A percentile compares a stretch with the other conserved stretches of the same genome.
Conservation (phyloP, 2,797 vertebrate genomes). For the Sebastolobus alascanus region DNA sequence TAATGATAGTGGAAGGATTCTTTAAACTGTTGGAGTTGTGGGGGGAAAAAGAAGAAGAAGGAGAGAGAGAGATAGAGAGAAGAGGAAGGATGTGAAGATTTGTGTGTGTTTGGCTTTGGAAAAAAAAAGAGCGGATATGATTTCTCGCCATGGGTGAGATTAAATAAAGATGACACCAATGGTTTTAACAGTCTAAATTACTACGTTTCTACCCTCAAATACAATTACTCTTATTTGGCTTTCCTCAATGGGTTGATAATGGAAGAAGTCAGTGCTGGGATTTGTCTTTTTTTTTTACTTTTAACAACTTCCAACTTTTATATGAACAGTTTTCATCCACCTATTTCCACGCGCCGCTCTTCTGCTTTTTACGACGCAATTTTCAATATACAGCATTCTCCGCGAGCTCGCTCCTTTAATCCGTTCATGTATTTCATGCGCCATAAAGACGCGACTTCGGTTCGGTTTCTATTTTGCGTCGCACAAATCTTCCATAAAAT, state of each 20-base stretch:
- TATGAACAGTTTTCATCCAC: slow-evolving; percentile 59
- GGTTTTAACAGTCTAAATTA: slow-evolving; percentile 75
- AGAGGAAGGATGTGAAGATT: slow-evolving; percentile 72
- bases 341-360: slow-evolving; percentile 66
- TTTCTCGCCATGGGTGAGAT: slow-evolving; percentile 72
- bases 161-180: slow-evolving; percentile 78
- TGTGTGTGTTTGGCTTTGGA: slow-evolving; percentile 77
- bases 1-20: slow-evolving; percentile 83
- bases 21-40: slow-evolving; percentile 75
- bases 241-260: slow-evolving; percentile 52
- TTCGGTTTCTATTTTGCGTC: slow-evolving; percentile 69
- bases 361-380: slow-evolving; percentile 77
- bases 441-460: slow-evolving; percentile 74
- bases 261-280: slow-evolving; percentile 23
- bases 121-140: slow-evolving; percentile 58
- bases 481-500: slow-evolving; percentile 72
- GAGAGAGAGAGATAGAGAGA: slow-evolving; percentile 11
- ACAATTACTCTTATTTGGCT: slow-evolving; percentile 72
- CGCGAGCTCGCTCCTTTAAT: slow-evolving; percentile 60
- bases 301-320: slow-evolving; percentile 78
- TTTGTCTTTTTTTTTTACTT: slow-evolving; percentile 57
- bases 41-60: slow-evolving; percentile 15
- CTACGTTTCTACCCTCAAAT: slow-evolving; percentile 69
- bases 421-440: slow-evolving; percentile 78
- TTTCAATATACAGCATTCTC: slow-evolving; percentile 72